These are phyloP conservation scores for Sterna hirundo DNA, from an alignment of 2,113 vertebrate genomes.

Conservation along the genomic window DNA sequence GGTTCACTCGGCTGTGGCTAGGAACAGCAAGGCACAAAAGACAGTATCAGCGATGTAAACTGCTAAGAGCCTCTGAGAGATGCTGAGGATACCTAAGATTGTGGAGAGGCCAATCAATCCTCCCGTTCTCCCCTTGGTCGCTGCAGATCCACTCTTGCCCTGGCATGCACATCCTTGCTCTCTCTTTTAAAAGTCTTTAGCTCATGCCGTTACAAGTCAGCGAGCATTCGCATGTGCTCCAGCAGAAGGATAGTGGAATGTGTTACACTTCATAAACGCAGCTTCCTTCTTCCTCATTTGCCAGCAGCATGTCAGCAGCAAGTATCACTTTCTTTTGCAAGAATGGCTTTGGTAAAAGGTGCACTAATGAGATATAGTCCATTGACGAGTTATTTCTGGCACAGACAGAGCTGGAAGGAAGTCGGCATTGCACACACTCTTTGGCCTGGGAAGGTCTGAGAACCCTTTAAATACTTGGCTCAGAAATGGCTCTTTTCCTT, in stretches of 20 bases:
- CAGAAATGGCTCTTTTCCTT: conserved; percentile 42
- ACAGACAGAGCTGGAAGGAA: conserved; percentile 58
- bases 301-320: not conserved
- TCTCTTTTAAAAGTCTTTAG: not conserved
- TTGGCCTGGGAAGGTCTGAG: conserved; percentile 53
- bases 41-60: not conserved
- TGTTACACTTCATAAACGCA: not conserved
- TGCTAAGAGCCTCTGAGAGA: not conserved
- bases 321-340: conserved; percentile 4
- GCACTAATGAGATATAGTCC: not conserved
- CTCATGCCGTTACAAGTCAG: not conserved
- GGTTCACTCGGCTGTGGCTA: not conserved
- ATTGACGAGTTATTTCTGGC: conserved; percentile 62
- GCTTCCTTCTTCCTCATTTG: not conserved
- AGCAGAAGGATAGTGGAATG: not conserved
- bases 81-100: not conserved
- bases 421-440: conserved; percentile 45
- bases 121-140: not conserved
- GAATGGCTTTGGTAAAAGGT: conserved; percentile 29
- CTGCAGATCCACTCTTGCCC: not conserved
- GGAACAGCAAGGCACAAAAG: not conserved
- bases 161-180: not conserved
- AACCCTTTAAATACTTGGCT: conserved; percentile 55
- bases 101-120: not conserved
- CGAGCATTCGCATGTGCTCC: not conserved